Evolutionary conservation across 2,888 invertebrate genomes (phyloP).

Genomic region (Ethmia dodecea): DNA sequence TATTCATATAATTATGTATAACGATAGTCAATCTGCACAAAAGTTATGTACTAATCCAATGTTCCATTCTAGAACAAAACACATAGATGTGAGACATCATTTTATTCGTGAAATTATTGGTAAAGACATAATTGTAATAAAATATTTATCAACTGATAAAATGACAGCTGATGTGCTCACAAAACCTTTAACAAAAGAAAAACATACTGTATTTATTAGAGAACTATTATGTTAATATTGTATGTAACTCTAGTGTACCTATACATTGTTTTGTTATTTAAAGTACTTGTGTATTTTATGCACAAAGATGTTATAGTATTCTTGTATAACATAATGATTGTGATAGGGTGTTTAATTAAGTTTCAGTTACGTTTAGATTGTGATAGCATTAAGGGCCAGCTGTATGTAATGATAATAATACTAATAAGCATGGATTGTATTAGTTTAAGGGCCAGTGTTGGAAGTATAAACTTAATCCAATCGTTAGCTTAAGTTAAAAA

Average conservation of each 20-base stretch:
- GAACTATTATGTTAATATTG: not conserved
- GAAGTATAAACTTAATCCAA: too few species aligned
- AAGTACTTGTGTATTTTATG: too few species aligned
- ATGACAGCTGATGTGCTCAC: slow-evolving; percentile 2
- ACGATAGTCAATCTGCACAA: not conserved
- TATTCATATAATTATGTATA: not conserved
- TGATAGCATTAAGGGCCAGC: too few species aligned
- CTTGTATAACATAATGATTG: too few species aligned
- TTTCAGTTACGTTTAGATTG: too few species aligned
- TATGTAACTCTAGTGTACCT: not conserved
- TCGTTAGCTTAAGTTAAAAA: too few species aligned
- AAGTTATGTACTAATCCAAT: not conserved
- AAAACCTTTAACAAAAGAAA: slow-evolving; percentile 3
- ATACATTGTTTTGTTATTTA: not conserved
- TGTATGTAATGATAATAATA: too few species aligned
- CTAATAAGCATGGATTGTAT: too few species aligned
- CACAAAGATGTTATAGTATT: too few species aligned
- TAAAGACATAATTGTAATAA: not conserved
- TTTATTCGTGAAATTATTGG: not conserved
- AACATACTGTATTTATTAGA: not conserved
- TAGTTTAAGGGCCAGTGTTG: too few species aligned
- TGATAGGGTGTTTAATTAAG: too few species aligned
- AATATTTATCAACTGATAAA: not conserved
- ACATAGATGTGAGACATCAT: not conserved
- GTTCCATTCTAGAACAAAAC: not conserved